Conservation (phyloP, 2,797 vertebrate genomes). For the Bovichtus diacanthus region DNA sequence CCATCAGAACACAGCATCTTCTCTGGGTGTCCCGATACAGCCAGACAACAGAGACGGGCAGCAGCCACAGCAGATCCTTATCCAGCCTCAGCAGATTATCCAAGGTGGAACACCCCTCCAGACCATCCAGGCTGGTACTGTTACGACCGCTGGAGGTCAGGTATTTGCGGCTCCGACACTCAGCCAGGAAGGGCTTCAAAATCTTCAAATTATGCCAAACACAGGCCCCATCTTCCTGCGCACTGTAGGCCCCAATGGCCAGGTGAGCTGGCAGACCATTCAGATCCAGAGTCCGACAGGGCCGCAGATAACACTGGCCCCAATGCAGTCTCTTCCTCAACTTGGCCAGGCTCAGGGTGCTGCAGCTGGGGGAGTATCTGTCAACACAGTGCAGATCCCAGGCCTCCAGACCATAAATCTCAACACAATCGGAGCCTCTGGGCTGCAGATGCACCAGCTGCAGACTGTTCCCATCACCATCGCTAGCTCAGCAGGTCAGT, state of each 20-base stretch:
- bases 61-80: conserved; percentile 93
- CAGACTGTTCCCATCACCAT: conserved; percentile 93
- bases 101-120: conserved; percentile 91
- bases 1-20: conserved; percentile 72
- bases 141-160: conserved; percentile 88
- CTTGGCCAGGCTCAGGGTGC: conserved; percentile 88
- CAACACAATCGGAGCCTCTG: conserved; percentile 90
- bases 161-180: conserved; percentile 93
- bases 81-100: conserved; percentile 94
- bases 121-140: conserved; percentile 89
- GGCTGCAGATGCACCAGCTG: conserved; percentile 96
- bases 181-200: conserved; percentile 93
- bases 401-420: conserved; percentile 98
- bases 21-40: conserved; percentile 76
- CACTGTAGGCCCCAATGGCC: conserved; percentile 94
- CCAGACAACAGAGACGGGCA: conserved; percentile 83
- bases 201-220: conserved; percentile 93
- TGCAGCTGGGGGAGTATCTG: conserved; percentile 81
- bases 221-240: conserved; percentile 93
- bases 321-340: conserved; percentile 85
- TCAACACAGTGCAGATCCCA: conserved; percentile 93
- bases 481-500: conserved; percentile 89
- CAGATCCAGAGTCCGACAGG: conserved; percentile 94
- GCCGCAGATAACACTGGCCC: conserved; percentile 95
- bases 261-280: conserved; percentile 97